phyloP scores from a whole-genome alignment of 2,797 vertebrate genomes.

The Vultur gryphus region DNA sequence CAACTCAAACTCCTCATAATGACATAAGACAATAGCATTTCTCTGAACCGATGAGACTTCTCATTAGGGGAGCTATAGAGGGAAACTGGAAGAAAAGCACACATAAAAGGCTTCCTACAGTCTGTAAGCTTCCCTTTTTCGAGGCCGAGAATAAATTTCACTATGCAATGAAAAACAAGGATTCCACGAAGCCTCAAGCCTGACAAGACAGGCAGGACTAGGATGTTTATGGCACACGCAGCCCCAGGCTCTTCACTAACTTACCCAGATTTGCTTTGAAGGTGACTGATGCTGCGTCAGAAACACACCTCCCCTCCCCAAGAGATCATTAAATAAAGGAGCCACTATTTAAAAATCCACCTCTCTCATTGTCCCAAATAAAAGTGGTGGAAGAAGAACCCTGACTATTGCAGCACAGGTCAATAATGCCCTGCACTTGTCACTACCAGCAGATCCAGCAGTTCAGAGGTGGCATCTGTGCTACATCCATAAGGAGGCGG shows the following conservation, averaged over 20 bases:
- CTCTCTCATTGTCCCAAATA: neutral
- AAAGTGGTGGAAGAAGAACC: neutral
- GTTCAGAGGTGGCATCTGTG: neutral
- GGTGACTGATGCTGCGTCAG: neutral
- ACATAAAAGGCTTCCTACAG: neutral
- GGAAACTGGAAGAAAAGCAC: neutral
- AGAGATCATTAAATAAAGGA: neutral
- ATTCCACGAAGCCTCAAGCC: neutral
- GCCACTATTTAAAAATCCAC: neutral
- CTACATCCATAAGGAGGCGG: rapidly evolving
- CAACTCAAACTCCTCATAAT: neutral
- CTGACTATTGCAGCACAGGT: neutral
- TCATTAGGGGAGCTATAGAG: neutral
- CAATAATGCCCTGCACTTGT: neutral
- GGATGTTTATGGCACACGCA: neutral
- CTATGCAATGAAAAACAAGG: neutral
- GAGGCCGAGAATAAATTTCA: neutral
- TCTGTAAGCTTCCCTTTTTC: neutral
- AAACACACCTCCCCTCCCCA: neutral
- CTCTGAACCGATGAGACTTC: neutral
- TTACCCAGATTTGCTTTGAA: neutral
- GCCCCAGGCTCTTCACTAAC: neutral
- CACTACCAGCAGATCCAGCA: neutral
- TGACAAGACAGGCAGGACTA: neutral
- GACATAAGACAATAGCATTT: neutral